phyloP scores from a whole-genome alignment of 2,888 invertebrate species.

The Cosmorhoe ocellata region DNA sequence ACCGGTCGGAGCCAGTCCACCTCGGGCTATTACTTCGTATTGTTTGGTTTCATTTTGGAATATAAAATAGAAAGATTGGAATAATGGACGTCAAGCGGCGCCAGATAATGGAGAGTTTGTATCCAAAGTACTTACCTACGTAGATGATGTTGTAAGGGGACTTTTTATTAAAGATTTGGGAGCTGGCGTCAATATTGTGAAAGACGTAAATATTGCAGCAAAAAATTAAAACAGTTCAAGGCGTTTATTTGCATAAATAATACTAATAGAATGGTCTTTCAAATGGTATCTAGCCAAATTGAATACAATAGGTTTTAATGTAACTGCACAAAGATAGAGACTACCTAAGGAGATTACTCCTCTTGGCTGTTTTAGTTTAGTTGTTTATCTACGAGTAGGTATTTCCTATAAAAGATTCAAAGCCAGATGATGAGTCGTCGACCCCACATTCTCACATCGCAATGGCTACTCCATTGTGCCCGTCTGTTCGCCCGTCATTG shows the following conservation, averaged over 20 bases:
- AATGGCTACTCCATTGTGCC: conserved; percentile 20
- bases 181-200: conserved; percentile 5
- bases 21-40: conserved; percentile 6
- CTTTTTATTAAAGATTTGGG: conserved; percentile 8
- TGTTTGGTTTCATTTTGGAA: conserved; percentile 9
- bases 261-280: too few relatives aligned
- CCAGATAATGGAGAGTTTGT: conserved; percentile 6
- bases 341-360: too few relatives aligned
- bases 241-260: too few relatives aligned
- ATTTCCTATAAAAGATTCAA: conserved; percentile 1
- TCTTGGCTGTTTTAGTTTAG: too few relatives aligned
- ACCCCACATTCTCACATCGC: conserved; percentile 19
- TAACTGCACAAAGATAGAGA: too few relatives aligned
- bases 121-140: not conserved
- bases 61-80: conserved; percentile 10
- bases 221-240: too few relatives aligned
- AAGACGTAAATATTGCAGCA: not conserved
- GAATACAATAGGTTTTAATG: too few relatives aligned
- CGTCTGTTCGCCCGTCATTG: conserved; percentile 15
- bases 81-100: conserved; percentile 18
- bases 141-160: conserved; percentile 3
- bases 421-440: not conserved
- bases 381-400: not conserved
- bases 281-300: too few relatives aligned
- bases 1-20: conserved; percentile 3